phyloP scores from a whole-genome alignment of 2,888 invertebrate genomes.

The Scaptomyza polygonia region DNA sequence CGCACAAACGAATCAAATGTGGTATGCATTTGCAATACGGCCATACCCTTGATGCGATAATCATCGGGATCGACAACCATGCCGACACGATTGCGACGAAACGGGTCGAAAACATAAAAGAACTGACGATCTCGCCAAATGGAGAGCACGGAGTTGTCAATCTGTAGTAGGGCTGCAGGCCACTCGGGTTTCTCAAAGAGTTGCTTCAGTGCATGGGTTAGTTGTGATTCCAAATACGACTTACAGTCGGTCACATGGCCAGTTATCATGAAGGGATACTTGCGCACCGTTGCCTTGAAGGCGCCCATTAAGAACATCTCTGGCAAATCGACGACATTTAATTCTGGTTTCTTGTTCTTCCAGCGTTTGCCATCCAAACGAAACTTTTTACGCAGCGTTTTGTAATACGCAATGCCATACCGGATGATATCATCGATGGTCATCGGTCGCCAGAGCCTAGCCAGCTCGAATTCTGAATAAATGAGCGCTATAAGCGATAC shows the following conservation, averaged over 20 bases:
- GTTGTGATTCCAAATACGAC: constrained; percentile 71
- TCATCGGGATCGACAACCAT: constrained; percentile 85
- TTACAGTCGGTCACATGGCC: constrained; percentile 79
- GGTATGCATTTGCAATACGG: constrained; percentile 87
- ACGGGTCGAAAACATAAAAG: constrained; percentile 88
- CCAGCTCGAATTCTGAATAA: constrained; percentile 88
- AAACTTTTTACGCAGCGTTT: constrained; percentile 68
- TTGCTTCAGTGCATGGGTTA: constrained; percentile 70
- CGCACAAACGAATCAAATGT: constrained; percentile 86
- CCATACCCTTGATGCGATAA: constrained; percentile 84
- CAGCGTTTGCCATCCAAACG: constrained; percentile 72
- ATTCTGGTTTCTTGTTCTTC: constrained; percentile 71
- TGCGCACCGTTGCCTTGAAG: constrained; percentile 79
- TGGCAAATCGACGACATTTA: constrained; percentile 80
- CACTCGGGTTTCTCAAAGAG: constrained; percentile 70
- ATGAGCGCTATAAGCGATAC: constrained; percentile 87
- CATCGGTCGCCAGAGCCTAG: constrained; percentile 87
- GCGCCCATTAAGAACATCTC: constrained; percentile 84
- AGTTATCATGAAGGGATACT: constrained; percentile 72
- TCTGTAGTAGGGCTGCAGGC: constrained; percentile 85
- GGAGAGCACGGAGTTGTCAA: constrained; percentile 86
- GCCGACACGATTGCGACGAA: constrained; percentile 87
- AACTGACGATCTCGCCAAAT: constrained; percentile 88
- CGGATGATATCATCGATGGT: constrained; percentile 85
- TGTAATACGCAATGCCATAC: constrained; percentile 76